Percentiles rank a stretch among this genome's conserved stretches.
phyloP scores from a whole-genome alignment of 53 echinoderm and acorn worm species.

The Paracentrotus lividus region DNA sequence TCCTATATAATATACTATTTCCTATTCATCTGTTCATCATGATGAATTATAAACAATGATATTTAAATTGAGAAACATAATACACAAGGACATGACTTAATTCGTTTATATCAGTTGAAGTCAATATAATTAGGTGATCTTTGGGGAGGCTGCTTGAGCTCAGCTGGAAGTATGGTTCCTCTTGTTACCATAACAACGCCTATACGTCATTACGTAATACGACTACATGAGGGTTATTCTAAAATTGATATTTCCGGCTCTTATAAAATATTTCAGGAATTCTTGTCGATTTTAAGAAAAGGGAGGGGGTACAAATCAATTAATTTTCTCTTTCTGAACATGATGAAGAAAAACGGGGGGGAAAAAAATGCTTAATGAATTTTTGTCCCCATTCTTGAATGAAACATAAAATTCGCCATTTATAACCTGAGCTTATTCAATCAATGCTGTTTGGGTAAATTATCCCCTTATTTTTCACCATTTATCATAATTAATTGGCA shows the following conservation, averaged over 20 bases:
- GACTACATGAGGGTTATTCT: constrained; percentile 28
- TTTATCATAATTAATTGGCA: neutral
- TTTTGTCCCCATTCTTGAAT: neutral
- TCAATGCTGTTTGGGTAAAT: neutral
- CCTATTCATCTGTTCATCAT: neutral
- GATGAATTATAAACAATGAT: neutral
- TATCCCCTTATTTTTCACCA: neutral
- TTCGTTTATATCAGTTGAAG: neutral
- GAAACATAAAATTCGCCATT: neutral
- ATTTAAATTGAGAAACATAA: neutral
- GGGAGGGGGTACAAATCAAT: neutral
- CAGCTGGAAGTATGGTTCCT: constrained; percentile 42
- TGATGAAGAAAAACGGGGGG: neutral
- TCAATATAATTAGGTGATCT: neutral
- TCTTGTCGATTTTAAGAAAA: neutral
- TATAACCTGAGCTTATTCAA: neutral
- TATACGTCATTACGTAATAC: constrained; percentile 49
- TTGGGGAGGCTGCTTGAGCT: neutral
- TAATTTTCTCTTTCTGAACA: neutral
- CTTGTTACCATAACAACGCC: constrained; percentile 56
- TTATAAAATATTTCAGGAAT: neutral
- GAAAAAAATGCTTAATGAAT: no score
- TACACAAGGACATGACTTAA: neutral
- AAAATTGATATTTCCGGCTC: constrained; percentile 60
- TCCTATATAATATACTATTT: no score